Evolutionary conservation across 2,888 invertebrate species (phyloP), one percentile per base, ranked within the genome.

Genomic region (Habrosyne pyritoides): DNA sequence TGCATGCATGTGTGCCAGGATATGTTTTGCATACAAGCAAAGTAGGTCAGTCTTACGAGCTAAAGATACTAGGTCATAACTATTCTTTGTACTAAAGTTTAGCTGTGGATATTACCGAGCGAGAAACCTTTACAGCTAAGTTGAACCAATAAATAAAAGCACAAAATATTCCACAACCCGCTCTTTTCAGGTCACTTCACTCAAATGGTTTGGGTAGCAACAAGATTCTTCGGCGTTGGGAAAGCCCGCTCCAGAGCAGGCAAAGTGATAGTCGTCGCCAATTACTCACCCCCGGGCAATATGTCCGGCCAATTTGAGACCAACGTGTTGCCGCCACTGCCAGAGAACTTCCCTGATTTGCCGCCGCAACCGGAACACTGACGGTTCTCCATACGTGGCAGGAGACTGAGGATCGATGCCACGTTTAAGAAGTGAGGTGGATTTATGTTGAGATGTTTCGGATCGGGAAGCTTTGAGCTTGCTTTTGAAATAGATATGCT

Each of bases 281-380:
- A 96, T 86, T 98, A 97, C 83, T 94, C 95, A 42, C 97, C 97
- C 0, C 95, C 96, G 0, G 98, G 96, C 24, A 97, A 97, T 83
- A 83, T 94, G 33, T 94, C 95, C 1, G 96, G 96, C 7, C 93
- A 93, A 22, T 97, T 96, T 83, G 93, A 95, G 72, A 93, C 94
- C 54, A 97, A 97, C 86, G 97, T 97, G n/a, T 87, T 95, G 50
- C 95, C 96, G 0, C 96, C 96, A 0, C 81, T 94, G 56, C 94
- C 95, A n/a, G 95, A 95, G 69, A 93, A 87, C 75, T 89, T 91
- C 64, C 92, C 92, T 24, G 90, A 93, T 18, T 66, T 89, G 21
- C 82, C 85, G 0, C 81, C 75, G 6, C 84, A 81, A 21, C 86
- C 85, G 54, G 81, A 82, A 54, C 88, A 89, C 81, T 91, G 90